These are phyloP conservation scores for Ormyrus thymus DNA, from an alignment of 2,888 invertebrate genomes.

Conservation along the genomic window DNA sequence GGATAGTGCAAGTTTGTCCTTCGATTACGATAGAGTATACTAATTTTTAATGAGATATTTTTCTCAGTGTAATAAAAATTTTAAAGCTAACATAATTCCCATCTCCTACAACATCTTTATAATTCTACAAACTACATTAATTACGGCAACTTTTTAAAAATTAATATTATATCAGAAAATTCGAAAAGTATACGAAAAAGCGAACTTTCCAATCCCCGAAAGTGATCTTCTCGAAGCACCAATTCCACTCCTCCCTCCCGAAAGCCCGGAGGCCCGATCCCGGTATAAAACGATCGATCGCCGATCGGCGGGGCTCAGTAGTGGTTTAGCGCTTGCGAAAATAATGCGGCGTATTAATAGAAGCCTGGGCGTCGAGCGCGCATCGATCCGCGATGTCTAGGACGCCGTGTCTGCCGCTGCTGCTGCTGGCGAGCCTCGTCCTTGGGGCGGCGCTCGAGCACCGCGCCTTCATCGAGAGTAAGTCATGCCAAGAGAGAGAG, in stretches of 20 bases:
- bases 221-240: too few species aligned
- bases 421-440: background rate
- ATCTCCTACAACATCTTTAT: too few species aligned
- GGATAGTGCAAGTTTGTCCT: too few species aligned
- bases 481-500: background rate
- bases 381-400: background rate
- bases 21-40: too few species aligned
- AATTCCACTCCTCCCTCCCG: too few species aligned
- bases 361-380: background rate
- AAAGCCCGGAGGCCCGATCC: background rate
- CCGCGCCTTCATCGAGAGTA: constrained; percentile 39
- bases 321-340: background rate
- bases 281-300: constrained; percentile 23
- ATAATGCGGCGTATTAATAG: constrained; percentile 9
- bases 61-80: background rate
- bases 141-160: background rate
- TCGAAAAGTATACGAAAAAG: background rate
- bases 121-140: background rate
- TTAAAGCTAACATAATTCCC: too few species aligned
- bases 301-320: constrained; percentile 18
- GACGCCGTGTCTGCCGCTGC: background rate
- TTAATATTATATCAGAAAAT: background rate
- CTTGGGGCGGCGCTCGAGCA: constrained; percentile 19
- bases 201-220: too few species aligned
- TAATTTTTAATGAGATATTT: too few species aligned